phyloP scores from a whole-genome alignment of 2,113 vertebrate species.

The Erythrocercus mccallii region DNA sequence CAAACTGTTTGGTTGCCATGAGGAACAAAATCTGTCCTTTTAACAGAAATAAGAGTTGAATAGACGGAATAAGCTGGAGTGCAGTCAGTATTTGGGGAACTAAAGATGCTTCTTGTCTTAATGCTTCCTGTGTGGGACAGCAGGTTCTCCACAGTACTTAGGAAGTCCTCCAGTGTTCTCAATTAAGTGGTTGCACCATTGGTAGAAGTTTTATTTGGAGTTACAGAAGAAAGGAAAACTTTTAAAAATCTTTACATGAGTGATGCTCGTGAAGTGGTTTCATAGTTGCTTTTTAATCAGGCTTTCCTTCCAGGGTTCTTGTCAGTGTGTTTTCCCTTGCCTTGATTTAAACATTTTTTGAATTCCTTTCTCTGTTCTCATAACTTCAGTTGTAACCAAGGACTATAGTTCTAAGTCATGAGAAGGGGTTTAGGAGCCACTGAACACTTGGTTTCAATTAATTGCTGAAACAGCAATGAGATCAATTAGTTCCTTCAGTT shows the following conservation, averaged over 20 bases:
- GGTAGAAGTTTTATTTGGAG: background rate
- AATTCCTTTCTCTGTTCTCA: background rate
- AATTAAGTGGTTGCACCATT: background rate
- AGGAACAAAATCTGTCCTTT: background rate
- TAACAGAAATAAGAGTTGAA: background rate
- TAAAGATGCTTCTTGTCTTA: background rate
- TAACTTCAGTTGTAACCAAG: background rate
- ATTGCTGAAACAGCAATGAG: background rate
- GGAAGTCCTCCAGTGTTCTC: background rate
- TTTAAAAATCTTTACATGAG: fast-evolving
- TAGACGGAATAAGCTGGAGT: background rate
- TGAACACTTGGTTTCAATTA: background rate
- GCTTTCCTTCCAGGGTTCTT: background rate
- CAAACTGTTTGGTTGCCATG: background rate
- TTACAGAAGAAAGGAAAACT: background rate
- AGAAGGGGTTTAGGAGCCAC: background rate
- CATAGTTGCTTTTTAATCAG: background rate
- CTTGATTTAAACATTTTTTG: background rate
- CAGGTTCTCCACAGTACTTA: background rate
- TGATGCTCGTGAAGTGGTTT: background rate
- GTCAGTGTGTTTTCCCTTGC: background rate
- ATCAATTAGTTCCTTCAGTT: background rate
- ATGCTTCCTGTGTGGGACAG: background rate
- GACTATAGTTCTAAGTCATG: background rate
- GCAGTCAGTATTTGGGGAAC: background rate